Evolutionary conservation across 2,888 invertebrate species (phyloP), one percentile per base, ranked within the genome.

Genomic region (Endomychus coccineus): DNA sequence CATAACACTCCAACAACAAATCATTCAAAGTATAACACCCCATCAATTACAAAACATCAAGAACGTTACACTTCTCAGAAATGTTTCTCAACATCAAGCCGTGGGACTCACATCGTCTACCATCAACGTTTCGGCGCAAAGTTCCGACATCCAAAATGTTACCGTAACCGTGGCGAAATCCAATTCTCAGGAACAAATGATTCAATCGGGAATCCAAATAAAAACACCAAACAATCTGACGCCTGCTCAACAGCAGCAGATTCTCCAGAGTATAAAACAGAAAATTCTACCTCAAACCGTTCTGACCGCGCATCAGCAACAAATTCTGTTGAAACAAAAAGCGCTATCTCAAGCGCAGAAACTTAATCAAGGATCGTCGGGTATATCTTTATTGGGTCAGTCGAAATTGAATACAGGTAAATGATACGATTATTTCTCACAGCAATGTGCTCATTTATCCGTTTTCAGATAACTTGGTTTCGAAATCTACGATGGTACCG

Each of bases 311-410:
- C 52, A 62, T 16, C 65, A 68, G 39, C 67, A 66, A 40, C 62
- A 63, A 33, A 66, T 71, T 9, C 62, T 71, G 16, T 64, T 72
- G 33, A 70, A 73, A 42, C 73, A 73, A 42, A 70, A 70, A 39
- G 60, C 63, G 3, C 61, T 66, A 2, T 62, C 67, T 42, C 67
- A 67, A 36, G 58, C 61, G 23, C 58, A 59, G 17, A 40, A 37
- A 19, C 52, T 52, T 21, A 49, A 46, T 24, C 46, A 40, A 25
- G 35, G 37, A 15, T 15, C 28, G 2, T 30, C 39, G 4, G 38
- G 40, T n/a, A 38, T 36, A 15, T 40, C 48, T 4, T 14, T 43
- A 6, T 16, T 43, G 5, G 32, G 31, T 10, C 36, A 27, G 13
- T 16, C 17, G 2, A 39, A 39, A 36, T 10, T 40, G 3, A 36